phyloP scores from a whole-genome alignment of 2,113 vertebrate species.

The Columba livia region DNA sequence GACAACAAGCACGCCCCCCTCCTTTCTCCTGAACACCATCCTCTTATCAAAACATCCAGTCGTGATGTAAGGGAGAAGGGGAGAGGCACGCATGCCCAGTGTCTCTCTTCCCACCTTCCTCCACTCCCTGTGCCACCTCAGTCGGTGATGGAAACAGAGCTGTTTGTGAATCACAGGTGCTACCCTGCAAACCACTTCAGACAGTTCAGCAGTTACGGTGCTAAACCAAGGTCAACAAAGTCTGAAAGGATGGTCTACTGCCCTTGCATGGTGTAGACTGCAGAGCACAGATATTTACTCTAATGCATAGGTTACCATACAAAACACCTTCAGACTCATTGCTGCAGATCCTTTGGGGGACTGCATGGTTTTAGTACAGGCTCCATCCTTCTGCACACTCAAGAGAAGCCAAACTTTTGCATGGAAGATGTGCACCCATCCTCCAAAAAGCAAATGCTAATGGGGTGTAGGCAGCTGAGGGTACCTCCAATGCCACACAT shows the following conservation, averaged over 20 bases:
- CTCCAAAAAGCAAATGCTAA: neutral
- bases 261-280: neutral
- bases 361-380: neutral
- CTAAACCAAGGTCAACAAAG: neutral
- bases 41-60: neutral
- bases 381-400: neutral
- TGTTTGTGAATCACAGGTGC: neutral
- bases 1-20: neutral
- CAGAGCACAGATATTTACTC: neutral
- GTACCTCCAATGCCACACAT: neutral
- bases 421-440: neutral
- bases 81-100: neutral
- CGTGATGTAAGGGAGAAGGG: neutral
- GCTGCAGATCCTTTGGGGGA: neutral
- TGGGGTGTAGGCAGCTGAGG: neutral
- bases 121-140: neutral
- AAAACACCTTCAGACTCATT: neutral
- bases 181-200: neutral
- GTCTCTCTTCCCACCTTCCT: neutral
- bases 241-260: neutral
- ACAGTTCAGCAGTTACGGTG: neutral
- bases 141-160: neutral
- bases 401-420: neutral
- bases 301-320: neutral
- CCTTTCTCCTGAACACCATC: neutral